Percentiles rank a stretch among this genome's conserved stretches.
These are phyloP conservation scores for Percopsis transmontana DNA, from an alignment of 2,113 vertebrate genomes.

Conservation along the genomic window DNA sequence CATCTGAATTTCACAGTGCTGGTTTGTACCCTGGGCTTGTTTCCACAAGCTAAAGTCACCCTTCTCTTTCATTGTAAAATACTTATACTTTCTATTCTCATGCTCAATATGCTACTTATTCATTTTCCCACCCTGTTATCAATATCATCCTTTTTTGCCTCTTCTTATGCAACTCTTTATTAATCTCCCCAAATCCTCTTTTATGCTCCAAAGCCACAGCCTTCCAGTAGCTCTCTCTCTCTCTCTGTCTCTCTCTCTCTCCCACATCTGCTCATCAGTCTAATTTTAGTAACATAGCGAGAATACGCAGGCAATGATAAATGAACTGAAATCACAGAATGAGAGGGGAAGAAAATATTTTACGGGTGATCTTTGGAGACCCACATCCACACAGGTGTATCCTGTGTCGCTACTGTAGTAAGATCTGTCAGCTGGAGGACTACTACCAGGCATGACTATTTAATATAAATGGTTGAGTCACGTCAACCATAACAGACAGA, in stretches of 20 bases:
- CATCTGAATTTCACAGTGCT: background rate
- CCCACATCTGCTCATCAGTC: slow-evolving; percentile 25
- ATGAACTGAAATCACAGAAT: too few relatives aligned
- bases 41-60: background rate
- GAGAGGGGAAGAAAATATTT: slow-evolving; percentile 3
- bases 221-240: slow-evolving; percentile 2
- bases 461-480: too few relatives aligned
- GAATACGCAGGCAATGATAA: too few relatives aligned
- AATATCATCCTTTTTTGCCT: background rate
- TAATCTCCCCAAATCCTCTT: slow-evolving; percentile 7
- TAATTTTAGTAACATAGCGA: slow-evolving; percentile 55
- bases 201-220: slow-evolving; percentile 11
- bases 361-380: background rate
- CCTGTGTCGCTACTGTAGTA: too few relatives aligned
- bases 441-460: too few relatives aligned
- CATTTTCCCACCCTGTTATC: slow-evolving; percentile 1
- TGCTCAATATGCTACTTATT: background rate
- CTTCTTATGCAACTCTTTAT: slow-evolving; percentile 23
- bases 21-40: background rate
- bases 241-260: slow-evolving; percentile 8
- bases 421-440: too few relatives aligned
- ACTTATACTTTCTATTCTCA: background rate
- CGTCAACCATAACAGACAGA: too few relatives aligned
- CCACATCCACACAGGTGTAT: too few relatives aligned
- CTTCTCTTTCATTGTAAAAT: too few relatives aligned